Base-by-base conservation (phyloP, 2,888 invertebrate genomes). In the Tetheella fluctuosa region DNA sequence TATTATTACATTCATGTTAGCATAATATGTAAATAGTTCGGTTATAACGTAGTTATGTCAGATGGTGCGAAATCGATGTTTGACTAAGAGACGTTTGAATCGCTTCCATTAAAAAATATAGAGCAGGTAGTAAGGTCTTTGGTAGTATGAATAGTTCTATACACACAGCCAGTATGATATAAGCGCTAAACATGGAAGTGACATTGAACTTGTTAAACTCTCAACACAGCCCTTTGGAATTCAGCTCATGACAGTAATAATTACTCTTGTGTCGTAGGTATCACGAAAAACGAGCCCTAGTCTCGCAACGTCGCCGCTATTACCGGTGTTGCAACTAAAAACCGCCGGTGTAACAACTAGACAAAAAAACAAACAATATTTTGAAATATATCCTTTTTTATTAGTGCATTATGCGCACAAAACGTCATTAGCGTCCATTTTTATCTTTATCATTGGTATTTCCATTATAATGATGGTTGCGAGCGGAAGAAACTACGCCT, bases 291-390 rank as follows among this genome's bases (percentile, higher is more conserved):
- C 62, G n/a, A 39, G 62, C 60, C 62, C 61, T 58, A 58, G 57
- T 69, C 66, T 62, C 59, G 72, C 65, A 70, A 73, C n/a, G n/a
- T 39, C 61, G 55, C 64, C 64, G 69, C 68, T 68, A 77, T 79
- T 77, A 76, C 10, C 53, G 59, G 68, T 85, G 79, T 83, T 75
- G 86, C 77, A 86, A 86, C 68, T 73, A 68, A 68, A 74, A 79
- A 65, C 74, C 65, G 65, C 70, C 61, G 20, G n/a, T 10, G 48
- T n/a, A n/a, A 39, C 48, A 17, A 15, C 17, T 1, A 3, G 60
- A 55, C 64, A 69, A 58, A 59, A 59, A 62, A 34, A 6, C 13
- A 13, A 13, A 63, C 65, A 69, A 64, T 64, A 54, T 67, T 65
- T 63, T 64, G 39, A 62, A 68, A 67, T 61, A 67, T 53, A 8